A percentile compares a stretch with the other conserved stretches of the same genome.
These are phyloP conservation scores for Pangasianodon hypophthalmus DNA, from an alignment of 2,113 vertebrate genomes.

Conservation along the genomic window DNA sequence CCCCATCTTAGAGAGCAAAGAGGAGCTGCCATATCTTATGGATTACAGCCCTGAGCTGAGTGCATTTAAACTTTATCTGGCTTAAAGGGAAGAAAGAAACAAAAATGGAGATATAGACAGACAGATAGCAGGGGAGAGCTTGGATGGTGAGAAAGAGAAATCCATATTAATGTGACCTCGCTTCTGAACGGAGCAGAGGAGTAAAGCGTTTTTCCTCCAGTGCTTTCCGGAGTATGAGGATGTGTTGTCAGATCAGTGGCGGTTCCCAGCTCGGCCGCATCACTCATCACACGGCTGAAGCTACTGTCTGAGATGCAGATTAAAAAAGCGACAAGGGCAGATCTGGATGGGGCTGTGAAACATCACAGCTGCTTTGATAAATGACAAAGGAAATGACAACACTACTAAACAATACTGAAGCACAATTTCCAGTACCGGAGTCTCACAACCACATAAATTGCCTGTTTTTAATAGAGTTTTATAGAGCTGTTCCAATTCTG, in stretches of 20 bases:
- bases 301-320: slow-evolving; percentile 24
- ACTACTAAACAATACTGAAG: neutral
- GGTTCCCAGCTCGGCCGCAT: slow-evolving; percentile 90
- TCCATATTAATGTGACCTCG: slow-evolving; percentile 97
- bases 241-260: slow-evolving; percentile 94
- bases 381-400: slow-evolving; percentile 15
- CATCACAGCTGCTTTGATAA: slow-evolving; percentile 6
- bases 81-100: slow-evolving; percentile 46
- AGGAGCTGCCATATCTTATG: slow-evolving; percentile 44
- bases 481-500: slow-evolving; percentile 8
- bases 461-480: slow-evolving; percentile 14
- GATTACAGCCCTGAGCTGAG: slow-evolving; percentile 53
- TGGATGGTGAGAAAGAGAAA: slow-evolving; percentile 53
- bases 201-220: neutral
- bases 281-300: slow-evolving; percentile 81
- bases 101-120: slow-evolving; percentile 20
- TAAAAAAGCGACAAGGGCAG: neutral
- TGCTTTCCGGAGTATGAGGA: slow-evolving; percentile 67
- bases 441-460: neutral
- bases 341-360: neutral
- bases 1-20: slow-evolving; percentile 13
- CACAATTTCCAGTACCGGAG: neutral
- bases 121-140: neutral
- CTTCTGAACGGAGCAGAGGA: slow-evolving; percentile 54
- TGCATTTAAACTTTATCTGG: slow-evolving; percentile 52